Evolutionary conservation across 2,113 vertebrate species (phyloP), one percentile per base, ranked within the genome.

Genomic region (Coryphaenoides rupestris): DNA sequence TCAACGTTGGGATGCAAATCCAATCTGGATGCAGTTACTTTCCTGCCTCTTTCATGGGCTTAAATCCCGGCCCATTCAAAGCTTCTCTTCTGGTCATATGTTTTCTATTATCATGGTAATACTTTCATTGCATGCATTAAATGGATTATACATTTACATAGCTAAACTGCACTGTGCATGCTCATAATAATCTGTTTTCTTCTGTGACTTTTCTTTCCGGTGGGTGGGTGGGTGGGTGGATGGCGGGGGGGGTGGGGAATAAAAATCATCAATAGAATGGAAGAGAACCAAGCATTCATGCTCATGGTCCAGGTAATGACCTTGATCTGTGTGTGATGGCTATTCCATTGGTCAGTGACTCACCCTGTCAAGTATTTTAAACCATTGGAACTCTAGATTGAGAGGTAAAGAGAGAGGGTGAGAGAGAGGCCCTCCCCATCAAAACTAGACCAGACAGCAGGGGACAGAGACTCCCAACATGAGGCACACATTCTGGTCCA

Each of bases 41-140:
- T 72, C 58, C 57, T 75, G n/a, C n/a, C n/a, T 56, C 63, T 45
- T 65, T 77, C 72, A 68, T 59, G 23, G 69, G 50, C 66, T 79
- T 73, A 69, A 77, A 77, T 65, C 58, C 65, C 58, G 60, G 63
- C 62, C 65, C 58, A 70, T 62, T 63, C 62, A 62, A 74, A 75
- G 66, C 67, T 75, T 52, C 26, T 47, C 28, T 49, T 60, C 33
- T 52, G 55, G 52, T 64, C 24, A 50, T 73, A 19, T 22, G 45
- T 52, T 55, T 66, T 70, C 40, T 23, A 71, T 74, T 70, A 73
- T 46, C 65, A 68, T 55, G 63, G 17, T 63, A 64, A 1, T 17
- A 46, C 21, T 21, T 60, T 47, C 58, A 47, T 3, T 47, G 19
- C 5, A 40, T 58, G 24, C 16, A 26, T 33, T 58, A 40, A 40